A percentile compares a stretch with the other conserved stretches of the same genome.
Evolutionary conservation across 2,113 vertebrate species (phyloP).

Genomic region (Aspidoscelis tigris): DNA sequence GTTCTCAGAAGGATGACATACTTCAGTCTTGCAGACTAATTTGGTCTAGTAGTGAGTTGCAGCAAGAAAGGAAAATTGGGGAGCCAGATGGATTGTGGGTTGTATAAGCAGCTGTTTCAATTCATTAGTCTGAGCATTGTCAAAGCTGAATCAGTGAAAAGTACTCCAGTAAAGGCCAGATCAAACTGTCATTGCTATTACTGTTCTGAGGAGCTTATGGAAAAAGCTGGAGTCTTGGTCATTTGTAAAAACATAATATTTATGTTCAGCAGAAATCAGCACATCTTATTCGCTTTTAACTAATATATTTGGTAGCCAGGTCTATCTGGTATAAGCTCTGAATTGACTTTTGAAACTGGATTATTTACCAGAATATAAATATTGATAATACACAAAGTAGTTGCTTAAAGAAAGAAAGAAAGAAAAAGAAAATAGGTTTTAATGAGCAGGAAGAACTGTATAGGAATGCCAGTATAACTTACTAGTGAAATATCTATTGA

Average conservation of each 20-base stretch:
- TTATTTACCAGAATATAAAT: not conserved
- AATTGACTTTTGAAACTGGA: not conserved
- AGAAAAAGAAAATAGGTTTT: no score
- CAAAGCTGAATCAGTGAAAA: not conserved
- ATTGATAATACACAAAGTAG: no score
- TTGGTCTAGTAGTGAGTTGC: slow-evolving; percentile 10
- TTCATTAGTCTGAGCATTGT: not conserved
- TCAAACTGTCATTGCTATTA: not conserved
- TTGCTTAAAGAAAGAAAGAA: no score
- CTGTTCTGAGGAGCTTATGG: not conserved
- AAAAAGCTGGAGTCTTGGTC: not conserved
- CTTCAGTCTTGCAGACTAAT: slow-evolving; percentile 16
- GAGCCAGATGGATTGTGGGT: slow-evolving; percentile 22
- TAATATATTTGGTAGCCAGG: not conserved
- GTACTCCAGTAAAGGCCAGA: not conserved
- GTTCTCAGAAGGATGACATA: slow-evolving; percentile 30
- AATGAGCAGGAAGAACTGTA: no score
- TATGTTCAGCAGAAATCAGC: not conserved
- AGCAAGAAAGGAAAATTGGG: slow-evolving; percentile 7
- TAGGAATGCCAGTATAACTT: no score
- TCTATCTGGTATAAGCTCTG: not conserved
- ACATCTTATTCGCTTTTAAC: not conserved
- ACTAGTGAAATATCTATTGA: no score
- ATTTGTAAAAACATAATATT: not conserved
- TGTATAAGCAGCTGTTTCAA: slow-evolving; percentile 1